Base-by-base conservation (phyloP, 2,113 vertebrate genomes). In the Cyprinodon variegatus region DNA sequence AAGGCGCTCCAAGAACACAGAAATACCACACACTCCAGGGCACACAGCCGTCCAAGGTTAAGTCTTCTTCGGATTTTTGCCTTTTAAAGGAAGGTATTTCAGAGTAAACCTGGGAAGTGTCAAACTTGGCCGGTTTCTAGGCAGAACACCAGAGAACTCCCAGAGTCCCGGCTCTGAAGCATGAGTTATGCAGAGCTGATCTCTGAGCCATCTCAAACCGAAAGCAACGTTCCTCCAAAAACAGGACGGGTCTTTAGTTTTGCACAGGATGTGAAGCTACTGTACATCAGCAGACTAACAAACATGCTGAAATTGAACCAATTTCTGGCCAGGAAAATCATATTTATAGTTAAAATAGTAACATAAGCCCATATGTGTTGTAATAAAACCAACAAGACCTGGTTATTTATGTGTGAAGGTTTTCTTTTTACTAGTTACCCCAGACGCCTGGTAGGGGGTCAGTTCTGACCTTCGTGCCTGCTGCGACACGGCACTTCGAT, bases 41-140 rank as follows among this genome's bases (percentile, higher is more conserved):
- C 85, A 89, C 68, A 68, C 72, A 11, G 22, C 70, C 80, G 81
- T 88, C 74, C 63, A 48, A 83, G 63, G 81, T 71, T 50, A 84
- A 85, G 53, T 82, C 83, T 83, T 86, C 81, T 48, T 73, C 74
- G 61, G 76, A 73, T 81, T 85, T 90, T 89, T 89, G 88, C 93
- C 92, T 93, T 94, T 92, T 95, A 94, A 93, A 94, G 93, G 39
- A 91, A 93, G 88, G 89, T 78, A 83, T 91, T 91, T 91, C 83
- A 63, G 73, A 80, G 81, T 86, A 90, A 93, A 90, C 79, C 90
- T 91, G 88, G 83, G 88, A 92, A 88, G 77, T 78, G 91, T 90
- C 83, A 90, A 90, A 93, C 88, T 87, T 87, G 88, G 89, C 84
- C 77, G 79, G 84, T 92, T 91, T 92, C 84, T 88, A 76, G 80